Evolutionary conservation across 2,113 vertebrate genomes (phyloP).

Genomic region (Galemys pyrenaicus): DNA sequence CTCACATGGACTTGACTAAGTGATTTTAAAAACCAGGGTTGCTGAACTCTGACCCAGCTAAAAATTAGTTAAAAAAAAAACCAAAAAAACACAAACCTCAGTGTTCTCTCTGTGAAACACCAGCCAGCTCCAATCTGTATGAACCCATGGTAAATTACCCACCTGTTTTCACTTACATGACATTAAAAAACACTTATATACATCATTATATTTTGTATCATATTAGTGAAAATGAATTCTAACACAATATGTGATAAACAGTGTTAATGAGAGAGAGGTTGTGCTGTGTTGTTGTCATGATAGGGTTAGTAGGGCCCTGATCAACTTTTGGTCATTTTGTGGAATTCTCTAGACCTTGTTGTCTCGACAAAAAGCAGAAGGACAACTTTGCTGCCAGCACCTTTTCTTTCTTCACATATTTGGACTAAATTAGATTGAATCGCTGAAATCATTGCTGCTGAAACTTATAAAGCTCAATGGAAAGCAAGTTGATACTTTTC

Average conservation of each 20-base stretch:
- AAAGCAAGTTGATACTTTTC: conserved; percentile 18
- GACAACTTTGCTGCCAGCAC: background rate
- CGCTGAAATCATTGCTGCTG: background rate
- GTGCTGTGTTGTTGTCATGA: conserved; percentile 50
- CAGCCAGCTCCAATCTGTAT: conserved; percentile 68
- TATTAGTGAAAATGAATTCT: conserved; percentile 86
- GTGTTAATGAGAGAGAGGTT: conserved; percentile 79
- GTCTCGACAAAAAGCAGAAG: conserved; percentile 53
- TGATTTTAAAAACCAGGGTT: conserved; percentile 59
- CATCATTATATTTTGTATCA: conserved; percentile 85
- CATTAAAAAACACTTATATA: conserved; percentile 89
- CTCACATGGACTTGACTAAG: conserved; percentile 46
- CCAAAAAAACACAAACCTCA: background rate
- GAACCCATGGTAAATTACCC: conserved; percentile 81
- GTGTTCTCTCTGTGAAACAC: conserved; percentile 66
- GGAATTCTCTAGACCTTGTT: conserved; percentile 69
- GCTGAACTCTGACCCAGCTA: conserved; percentile 57
- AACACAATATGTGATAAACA: conserved; percentile 79
- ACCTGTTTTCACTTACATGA: conserved; percentile 88
- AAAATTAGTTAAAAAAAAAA: background rate
- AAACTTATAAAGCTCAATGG: background rate
- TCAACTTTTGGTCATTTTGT: conserved; percentile 54
- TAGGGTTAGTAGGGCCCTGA: conserved; percentile 76
- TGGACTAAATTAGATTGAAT: background rate
- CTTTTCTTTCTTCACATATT: background rate